Conservation (phyloP, 2,113 vertebrate genomes). For the Talpa occidentalis region DNA sequence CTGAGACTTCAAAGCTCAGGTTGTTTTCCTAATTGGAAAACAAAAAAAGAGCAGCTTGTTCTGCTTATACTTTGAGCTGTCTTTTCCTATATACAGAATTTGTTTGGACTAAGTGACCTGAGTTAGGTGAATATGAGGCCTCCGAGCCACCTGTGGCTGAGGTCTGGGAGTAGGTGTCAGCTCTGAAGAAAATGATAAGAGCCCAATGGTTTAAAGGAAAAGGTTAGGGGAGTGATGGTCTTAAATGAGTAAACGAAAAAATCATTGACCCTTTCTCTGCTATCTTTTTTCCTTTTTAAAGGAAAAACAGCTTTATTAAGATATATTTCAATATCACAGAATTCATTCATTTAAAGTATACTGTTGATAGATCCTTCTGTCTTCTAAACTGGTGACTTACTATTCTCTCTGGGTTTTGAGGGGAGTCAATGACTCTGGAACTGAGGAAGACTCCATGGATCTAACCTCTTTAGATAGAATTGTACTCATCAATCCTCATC, state of each 20-base stretch:
- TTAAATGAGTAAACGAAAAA: not conserved
- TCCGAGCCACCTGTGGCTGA: not conserved
- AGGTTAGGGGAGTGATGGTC: not conserved
- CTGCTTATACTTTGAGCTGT: not conserved
- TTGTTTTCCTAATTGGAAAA: slow-evolving; percentile 36
- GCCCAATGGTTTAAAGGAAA: not conserved
- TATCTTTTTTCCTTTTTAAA: not conserved
- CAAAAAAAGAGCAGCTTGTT: slow-evolving; percentile 1
- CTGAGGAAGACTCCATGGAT: not conserved
- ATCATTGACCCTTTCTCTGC: not conserved
- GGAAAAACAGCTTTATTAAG: not conserved
- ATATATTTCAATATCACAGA: slow-evolving; percentile 37
- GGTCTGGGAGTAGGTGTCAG: not conserved
- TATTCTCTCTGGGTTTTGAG: not conserved
- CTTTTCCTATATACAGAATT: not conserved
- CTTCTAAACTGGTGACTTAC: slow-evolving; percentile 13
- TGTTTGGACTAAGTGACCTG: not conserved
- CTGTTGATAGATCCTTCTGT: not conserved
- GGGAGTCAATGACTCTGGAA: not conserved
- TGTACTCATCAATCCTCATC: too few relatives aligned
- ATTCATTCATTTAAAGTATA: not conserved
- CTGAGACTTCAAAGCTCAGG: slow-evolving; percentile 51
- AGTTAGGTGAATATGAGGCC: slow-evolving; percentile 10
- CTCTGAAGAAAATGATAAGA: not conserved
- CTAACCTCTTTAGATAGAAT: not conserved